These are phyloP conservation scores for Andrena hattorfiana DNA, from an alignment of 2,888 invertebrate genomes.

Conservation along the genomic window DNA sequence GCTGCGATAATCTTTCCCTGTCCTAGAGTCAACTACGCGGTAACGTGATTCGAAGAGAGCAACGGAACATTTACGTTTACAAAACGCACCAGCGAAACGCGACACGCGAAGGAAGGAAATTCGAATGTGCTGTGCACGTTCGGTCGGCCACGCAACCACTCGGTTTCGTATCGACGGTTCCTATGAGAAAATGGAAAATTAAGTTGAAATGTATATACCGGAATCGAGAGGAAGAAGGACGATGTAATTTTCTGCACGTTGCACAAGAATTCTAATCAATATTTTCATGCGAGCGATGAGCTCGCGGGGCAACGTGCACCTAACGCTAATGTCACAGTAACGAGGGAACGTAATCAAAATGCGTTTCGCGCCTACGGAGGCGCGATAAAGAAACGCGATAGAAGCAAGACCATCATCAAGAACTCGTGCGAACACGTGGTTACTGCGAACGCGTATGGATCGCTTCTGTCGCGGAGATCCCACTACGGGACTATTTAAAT, in stretches of 20 bases:
- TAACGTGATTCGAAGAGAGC: neutral
- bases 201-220: too few species aligned
- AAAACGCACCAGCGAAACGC: neutral
- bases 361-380: neutral
- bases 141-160: neutral
- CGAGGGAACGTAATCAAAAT: neutral
- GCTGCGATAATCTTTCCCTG: neutral
- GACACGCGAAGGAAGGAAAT: neutral
- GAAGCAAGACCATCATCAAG: neutral
- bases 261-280: constrained; percentile 30
- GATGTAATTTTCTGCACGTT: constrained; percentile 2
- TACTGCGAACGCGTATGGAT: constrained; percentile 20
- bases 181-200: neutral
- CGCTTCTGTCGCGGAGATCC: neutral
- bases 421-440: constrained; percentile 59
- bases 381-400: constrained; percentile 3
- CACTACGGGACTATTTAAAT: neutral
- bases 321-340: constrained; percentile 21
- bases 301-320: neutral
- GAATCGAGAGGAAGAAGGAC: neutral
- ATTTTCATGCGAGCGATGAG: constrained; percentile 27
- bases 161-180: too few species aligned
- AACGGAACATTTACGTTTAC: neutral
- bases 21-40: neutral
- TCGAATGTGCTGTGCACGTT: too few species aligned